Evolutionary conservation across 2,888 invertebrate genomes (phyloP).

Genomic region (Argyresthia albistria): DNA sequence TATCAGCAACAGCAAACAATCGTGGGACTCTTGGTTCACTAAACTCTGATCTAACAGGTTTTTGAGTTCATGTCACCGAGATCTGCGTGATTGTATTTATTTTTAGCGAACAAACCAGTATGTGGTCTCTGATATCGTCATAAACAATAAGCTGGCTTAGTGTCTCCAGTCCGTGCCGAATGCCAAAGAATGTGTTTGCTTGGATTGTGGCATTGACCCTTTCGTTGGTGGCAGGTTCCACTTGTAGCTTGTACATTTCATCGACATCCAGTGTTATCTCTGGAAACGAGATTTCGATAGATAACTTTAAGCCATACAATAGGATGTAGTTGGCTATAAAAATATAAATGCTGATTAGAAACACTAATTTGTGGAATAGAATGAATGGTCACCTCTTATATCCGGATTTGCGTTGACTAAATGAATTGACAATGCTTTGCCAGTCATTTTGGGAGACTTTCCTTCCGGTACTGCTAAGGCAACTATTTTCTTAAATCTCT

Average conservation of each 20-base stretch:
- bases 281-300: constrained; percentile 13
- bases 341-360: no score
- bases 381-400: constrained; percentile 19
- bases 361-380: no score
- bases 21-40: no score
- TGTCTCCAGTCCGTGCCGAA: constrained; percentile 78
- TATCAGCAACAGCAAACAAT: no score
- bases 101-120: not conserved
- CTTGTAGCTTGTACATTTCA: constrained; percentile 70
- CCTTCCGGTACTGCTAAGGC: constrained; percentile 32
- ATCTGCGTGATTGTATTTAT: not conserved
- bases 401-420: constrained; percentile 41
- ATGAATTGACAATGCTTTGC: constrained; percentile 38
- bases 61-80: no score
- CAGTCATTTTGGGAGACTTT: constrained; percentile 33
- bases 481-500: constrained; percentile 44
- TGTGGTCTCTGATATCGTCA: constrained; percentile 68
- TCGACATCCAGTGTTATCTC: constrained; percentile 69
- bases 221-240: constrained; percentile 42
- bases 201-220: constrained; percentile 67
- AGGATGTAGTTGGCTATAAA: constrained; percentile 18
- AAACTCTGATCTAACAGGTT: no score
- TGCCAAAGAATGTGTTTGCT: constrained; percentile 76
- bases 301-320: not conserved
- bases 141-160: constrained; percentile 77